A percentile compares a stretch with the other conserved stretches of the same genome.
phyloP scores from a whole-genome alignment of 2,797 vertebrate species.

The Hylomyscus alleni region DNA sequence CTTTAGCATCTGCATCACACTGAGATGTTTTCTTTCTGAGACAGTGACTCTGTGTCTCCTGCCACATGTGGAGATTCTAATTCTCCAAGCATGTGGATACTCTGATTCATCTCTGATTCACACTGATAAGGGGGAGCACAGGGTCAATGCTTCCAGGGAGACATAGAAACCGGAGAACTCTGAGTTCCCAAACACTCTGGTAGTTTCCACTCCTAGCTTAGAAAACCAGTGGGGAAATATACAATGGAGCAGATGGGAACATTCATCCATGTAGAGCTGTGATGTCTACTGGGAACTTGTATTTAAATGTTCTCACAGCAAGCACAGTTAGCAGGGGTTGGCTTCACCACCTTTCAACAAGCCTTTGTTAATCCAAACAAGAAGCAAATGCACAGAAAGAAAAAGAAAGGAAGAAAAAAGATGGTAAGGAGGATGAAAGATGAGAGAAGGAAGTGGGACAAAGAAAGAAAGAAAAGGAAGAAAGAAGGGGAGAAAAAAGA shows the following conservation, averaged over 20 bases:
- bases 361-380: conserved; percentile 66
- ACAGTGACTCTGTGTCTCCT: conserved; percentile 71
- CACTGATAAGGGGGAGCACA: conserved; percentile 36
- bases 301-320: not conserved
- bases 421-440: no score
- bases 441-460: no score
- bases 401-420: no score
- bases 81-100: conserved; percentile 82
- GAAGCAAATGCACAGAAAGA: not conserved
- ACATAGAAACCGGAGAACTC: conserved; percentile 76
- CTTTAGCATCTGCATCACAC: conserved; percentile 81
- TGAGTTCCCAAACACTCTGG: conserved; percentile 83
- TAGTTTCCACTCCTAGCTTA: conserved; percentile 76
- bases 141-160: conserved; percentile 51
- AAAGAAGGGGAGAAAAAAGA: not conserved
- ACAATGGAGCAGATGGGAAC: not conserved
- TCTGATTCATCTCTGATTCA: conserved; percentile 73
- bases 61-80: conserved; percentile 74
- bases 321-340: conserved; percentile 35
- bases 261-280: conserved; percentile 1
- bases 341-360: conserved; percentile 46
- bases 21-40: conserved; percentile 77
- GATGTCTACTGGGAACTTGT: conserved; percentile 56
- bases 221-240: conserved; percentile 46
- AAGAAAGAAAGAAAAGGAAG: no score